Evolutionary conservation across 2,113 vertebrate species (phyloP).

Genomic region (Macquaria ambigua): DNA sequence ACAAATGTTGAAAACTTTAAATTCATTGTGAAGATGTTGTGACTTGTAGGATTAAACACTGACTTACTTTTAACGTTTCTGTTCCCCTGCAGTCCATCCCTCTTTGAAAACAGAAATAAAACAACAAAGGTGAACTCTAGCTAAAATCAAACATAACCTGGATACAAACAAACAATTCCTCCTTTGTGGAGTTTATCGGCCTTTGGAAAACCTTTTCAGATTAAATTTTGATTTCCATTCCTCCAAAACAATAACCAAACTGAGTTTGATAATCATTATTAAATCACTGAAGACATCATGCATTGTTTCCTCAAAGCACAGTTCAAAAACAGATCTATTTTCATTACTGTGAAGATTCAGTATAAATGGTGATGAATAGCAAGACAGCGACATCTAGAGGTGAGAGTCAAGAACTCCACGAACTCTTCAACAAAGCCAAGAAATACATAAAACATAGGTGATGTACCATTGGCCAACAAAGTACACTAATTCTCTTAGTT

Average conservation of each 20-base stretch:
- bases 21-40: background rate
- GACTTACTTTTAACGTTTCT: background rate
- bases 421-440: background rate
- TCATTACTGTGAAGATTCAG: background rate
- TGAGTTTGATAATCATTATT: background rate
- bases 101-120: background rate
- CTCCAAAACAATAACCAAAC: background rate
- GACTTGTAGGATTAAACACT: background rate
- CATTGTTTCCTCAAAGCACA: background rate
- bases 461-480: no score
- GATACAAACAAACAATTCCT: background rate
- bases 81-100: background rate
- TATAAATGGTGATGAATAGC: background rate
- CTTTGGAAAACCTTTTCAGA: background rate
- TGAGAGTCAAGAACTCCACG: background rate
- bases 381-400: constrained; percentile 31
- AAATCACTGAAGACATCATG: background rate
- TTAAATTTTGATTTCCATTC: background rate
- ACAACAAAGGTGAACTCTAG: background rate
- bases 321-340: background rate
- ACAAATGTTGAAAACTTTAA: background rate
- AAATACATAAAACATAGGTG: background rate
- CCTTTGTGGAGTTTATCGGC: background rate
- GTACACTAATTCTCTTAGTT: no score
- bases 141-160: background rate